A percentile compares a stretch with the other conserved stretches of the same genome.
Conservation (phyloP, 2,888 invertebrate species). For the Keiferia lycopersicella region DNA sequence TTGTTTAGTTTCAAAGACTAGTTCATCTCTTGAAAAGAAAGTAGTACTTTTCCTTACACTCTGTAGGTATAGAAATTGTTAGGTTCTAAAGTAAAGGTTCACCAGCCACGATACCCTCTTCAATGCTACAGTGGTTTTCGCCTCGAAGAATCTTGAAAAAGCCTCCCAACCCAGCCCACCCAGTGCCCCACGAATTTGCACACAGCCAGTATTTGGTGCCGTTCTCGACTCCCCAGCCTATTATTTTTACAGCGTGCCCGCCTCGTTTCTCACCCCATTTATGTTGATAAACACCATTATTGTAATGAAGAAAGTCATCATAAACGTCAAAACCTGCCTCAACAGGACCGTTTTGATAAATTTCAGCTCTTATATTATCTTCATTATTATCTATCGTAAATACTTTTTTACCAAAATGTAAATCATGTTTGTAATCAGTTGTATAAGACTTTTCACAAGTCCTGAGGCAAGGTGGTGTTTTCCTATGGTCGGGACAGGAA, state of each 20-base stretch:
- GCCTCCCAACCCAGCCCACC: conserved; percentile 91
- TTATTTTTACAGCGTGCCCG: conserved; percentile 88
- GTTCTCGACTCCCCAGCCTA: conserved; percentile 89
- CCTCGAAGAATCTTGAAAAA: conserved; percentile 89
- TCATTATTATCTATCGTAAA: conserved; percentile 52
- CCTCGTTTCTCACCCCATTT: too few species aligned
- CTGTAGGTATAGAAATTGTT: too few species aligned
- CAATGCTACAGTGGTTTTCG: conserved; percentile 83
- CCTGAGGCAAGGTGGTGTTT: conserved; percentile 90
- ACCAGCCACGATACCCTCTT: conserved; percentile 80
- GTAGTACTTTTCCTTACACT: too few species aligned
- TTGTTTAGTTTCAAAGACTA: too few species aligned
- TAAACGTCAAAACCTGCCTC: conserved; percentile 90
- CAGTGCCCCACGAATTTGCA: conserved; percentile 92
- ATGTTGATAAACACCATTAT: conserved; percentile 76
- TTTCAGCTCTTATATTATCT: conserved; percentile 85
- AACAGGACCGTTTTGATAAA: conserved; percentile 89
- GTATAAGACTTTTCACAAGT: conserved; percentile 85
- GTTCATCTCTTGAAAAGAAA: too few species aligned
- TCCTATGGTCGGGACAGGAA: conserved; percentile 72
- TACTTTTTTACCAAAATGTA: conserved; percentile 86
- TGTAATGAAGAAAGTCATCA: conserved; percentile 87
- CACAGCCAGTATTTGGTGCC: conserved; percentile 88
- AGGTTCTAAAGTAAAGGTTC: conserved; percentile 54
- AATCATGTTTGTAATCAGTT: conserved; percentile 86